These are phyloP conservation scores for Gallinago nigripennis DNA, from an alignment of 2,797 vertebrate species.

Conservation along the genomic window DNA sequence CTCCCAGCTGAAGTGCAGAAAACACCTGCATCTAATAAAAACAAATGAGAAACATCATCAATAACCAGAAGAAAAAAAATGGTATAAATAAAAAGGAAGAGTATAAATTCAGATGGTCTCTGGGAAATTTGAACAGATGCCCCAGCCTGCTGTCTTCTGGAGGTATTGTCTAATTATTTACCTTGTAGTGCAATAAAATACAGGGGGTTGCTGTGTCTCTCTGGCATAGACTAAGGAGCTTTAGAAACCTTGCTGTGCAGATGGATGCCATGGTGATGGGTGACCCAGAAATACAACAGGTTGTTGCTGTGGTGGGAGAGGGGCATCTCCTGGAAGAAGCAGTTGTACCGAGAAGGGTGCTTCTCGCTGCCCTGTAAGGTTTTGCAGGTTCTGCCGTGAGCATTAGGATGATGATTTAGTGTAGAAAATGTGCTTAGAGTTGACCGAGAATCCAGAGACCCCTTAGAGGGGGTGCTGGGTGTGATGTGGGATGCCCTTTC, in stretches of 20 bases:
- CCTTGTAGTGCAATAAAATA: conserved; percentile 25
- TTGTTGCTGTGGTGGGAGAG: not conserved
- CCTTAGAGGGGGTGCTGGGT: not conserved
- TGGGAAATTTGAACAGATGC: conserved; percentile 28
- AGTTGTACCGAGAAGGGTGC: not conserved
- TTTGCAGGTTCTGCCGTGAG: not conserved
- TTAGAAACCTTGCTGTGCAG: not conserved
- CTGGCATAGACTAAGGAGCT: not conserved
- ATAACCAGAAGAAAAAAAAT: conserved; percentile 46
- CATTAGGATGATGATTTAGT: not conserved
- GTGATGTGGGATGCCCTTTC: not conserved
- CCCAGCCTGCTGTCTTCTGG: conserved; percentile 10
- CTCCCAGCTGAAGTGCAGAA: conserved; percentile 68
- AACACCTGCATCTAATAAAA: conserved; percentile 74
- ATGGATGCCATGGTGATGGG: not conserved
- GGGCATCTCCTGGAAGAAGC: not conserved
- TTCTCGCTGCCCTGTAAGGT: not conserved
- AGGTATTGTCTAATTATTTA: conserved; percentile 39
- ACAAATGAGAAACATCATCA: conserved; percentile 66
- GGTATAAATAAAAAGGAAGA: conserved; percentile 46
- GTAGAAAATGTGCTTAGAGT: not conserved
- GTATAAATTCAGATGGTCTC: conserved; percentile 49
- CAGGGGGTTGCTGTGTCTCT: not conserved
- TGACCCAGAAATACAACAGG: not conserved
- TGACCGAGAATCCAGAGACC: not conserved